Percentiles rank a stretch among this genome's conserved stretches.
Conservation (phyloP, 2,888 invertebrate species). For the Netelia fuscicornis region DNA sequence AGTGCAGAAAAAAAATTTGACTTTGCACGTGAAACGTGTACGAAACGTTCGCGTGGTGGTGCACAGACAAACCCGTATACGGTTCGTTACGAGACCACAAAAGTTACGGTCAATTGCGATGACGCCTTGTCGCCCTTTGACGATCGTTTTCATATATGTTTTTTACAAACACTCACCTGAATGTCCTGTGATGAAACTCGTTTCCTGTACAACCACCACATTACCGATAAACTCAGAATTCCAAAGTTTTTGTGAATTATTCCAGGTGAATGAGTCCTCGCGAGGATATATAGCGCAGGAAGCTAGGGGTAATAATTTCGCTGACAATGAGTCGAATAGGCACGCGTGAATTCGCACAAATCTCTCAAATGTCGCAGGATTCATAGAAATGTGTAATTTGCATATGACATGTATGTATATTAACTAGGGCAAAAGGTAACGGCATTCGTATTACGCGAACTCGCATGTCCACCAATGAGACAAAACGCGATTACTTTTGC, state of each 20-base stretch:
- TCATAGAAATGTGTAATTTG: not conserved
- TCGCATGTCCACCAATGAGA: not conserved
- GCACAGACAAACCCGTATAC: not conserved
- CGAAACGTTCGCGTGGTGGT: not conserved
- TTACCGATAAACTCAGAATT: not conserved
- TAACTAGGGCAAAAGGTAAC: too few relatives aligned
- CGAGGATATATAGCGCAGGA: not conserved
- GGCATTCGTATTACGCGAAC: not conserved
- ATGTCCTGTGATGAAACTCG: too few relatives aligned
- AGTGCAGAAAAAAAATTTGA: conserved; percentile 23
- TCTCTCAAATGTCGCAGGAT: not conserved
- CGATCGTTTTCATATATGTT: conserved; percentile 54
- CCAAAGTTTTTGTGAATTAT: not conserved
- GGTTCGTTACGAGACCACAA: conserved; percentile 1
- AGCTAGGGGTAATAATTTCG: not conserved
- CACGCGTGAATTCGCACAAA: not conserved
- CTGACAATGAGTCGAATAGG: too few relatives aligned
- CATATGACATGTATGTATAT: not conserved
- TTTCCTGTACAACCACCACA: too few relatives aligned
- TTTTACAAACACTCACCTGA: conserved; percentile 25
- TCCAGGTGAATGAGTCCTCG: not conserved
- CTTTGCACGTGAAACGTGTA: not conserved
- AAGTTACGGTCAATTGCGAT: conserved; percentile 56
- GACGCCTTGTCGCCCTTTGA: conserved; percentile 30
- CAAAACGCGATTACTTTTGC: too few relatives aligned